phyloP scores from a whole-genome alignment of 2,113 vertebrate species.

The Chionomys nivalis region DNA sequence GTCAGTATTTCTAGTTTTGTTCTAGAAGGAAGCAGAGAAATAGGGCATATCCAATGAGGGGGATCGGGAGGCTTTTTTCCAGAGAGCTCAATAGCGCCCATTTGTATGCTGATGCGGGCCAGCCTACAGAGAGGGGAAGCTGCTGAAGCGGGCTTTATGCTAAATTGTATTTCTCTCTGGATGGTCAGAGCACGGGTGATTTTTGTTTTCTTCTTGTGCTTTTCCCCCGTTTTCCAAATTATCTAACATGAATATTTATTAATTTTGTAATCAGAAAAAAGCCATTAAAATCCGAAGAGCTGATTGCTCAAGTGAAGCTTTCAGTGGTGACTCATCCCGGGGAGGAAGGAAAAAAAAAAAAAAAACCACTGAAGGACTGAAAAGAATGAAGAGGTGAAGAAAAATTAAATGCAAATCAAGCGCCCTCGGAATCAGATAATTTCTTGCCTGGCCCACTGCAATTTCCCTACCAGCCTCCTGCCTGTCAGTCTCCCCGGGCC shows the following conservation, averaged over 20 bases:
- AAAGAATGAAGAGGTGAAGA: slow-evolving; percentile 69
- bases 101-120: slow-evolving; percentile 36
- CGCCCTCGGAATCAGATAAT: slow-evolving; percentile 72
- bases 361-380: slow-evolving; percentile 47
- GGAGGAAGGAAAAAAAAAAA: neutral
- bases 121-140: neutral
- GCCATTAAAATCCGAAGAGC: slow-evolving; percentile 78
- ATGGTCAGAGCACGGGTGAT: slow-evolving; percentile 61
- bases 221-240: slow-evolving; percentile 77
- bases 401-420: slow-evolving; percentile 81
- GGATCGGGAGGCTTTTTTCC: neutral
- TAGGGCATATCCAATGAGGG: neutral
- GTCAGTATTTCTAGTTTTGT: neutral
- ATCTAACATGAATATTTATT: slow-evolving; percentile 83
- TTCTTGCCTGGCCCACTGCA: slow-evolving; percentile 73
- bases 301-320: slow-evolving; percentile 80
- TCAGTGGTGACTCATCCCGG: slow-evolving; percentile 71
- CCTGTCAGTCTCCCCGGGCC: slow-evolving; percentile 55
- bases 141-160: slow-evolving; percentile 37
- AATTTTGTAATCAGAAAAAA: slow-evolving; percentile 83
- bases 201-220: slow-evolving; percentile 78
- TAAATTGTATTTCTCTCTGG: slow-evolving; percentile 53
- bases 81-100: slow-evolving; percentile 10
- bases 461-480: slow-evolving; percentile 64
- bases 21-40: neutral